phyloP scores from a whole-genome alignment of 2,113 vertebrate species.

The Coptodon bakossiorum region DNA sequence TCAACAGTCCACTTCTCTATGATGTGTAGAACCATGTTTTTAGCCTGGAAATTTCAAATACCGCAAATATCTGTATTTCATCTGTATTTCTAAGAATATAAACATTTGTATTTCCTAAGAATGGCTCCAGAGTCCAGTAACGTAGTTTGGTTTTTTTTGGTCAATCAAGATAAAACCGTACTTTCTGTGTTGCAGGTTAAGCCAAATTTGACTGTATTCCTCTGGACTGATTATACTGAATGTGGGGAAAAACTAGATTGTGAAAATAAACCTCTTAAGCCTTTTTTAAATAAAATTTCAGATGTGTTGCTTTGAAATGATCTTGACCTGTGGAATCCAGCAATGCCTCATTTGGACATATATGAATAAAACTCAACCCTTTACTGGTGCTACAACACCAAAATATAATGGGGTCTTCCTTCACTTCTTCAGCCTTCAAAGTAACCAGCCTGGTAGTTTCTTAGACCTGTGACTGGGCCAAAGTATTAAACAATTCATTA shows the following conservation, averaged over 20 bases:
- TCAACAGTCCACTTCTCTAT: not conserved
- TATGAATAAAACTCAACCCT: not conserved
- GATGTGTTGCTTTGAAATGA: not conserved
- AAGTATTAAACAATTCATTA: constrained; percentile 32
- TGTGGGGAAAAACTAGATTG: not conserved
- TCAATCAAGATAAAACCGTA: not conserved
- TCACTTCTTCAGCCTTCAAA: not conserved
- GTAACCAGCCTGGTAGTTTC: not conserved
- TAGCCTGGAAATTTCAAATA: not conserved
- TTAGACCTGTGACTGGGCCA: not conserved
- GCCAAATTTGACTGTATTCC: not conserved
- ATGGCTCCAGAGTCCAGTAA: not conserved
- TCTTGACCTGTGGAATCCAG: not conserved
- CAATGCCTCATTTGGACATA: not conserved
- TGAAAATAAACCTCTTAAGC: not conserved
- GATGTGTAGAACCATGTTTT: not conserved
- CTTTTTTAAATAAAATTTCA: not conserved
- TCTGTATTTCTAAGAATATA: not conserved
- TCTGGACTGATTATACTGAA: not conserved
- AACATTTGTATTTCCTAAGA: not conserved
- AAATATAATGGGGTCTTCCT: not conserved
- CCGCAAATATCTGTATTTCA: not conserved
- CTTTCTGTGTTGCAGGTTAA: not conserved
- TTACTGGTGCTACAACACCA: not conserved
- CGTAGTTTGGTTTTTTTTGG: not conserved